Evolutionary conservation across 2,888 invertebrate species (phyloP), one percentile per base, ranked within the genome.

Genomic region (Portevinia maculata): DNA sequence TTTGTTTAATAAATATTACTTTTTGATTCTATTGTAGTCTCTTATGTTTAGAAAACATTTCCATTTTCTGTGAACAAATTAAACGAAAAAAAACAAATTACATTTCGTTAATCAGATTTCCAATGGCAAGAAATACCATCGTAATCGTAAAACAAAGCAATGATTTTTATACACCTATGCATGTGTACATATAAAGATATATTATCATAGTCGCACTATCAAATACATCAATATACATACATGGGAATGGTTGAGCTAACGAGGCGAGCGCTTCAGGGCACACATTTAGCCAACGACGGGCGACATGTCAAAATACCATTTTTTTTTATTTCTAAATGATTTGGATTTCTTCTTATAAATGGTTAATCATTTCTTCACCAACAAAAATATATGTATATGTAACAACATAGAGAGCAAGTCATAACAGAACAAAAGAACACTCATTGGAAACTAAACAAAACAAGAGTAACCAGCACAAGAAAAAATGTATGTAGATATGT

Each of bases 71-170:
- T 70, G 75, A 70, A 57, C 39, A 44, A 46, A 50, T 21, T 3
- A 30, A 39, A 55, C 44, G 44, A 62, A 62, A 62, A 52, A 59
- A 73, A 48, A 32, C 13, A 28, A 41, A 37, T 30, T 60, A 71
- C 60, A 71, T 64, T 74, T 69, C 60, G 62, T 75, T 81, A 81
- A 81, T 64, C 69, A 81, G 57, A 67, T 62, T 67, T 73, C 67
- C 73, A 79, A 79, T 79, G 60, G 79, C 34, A 50, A 41, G 74
- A 48, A 62, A 79, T 73, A 74, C 75, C 69, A 75, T 73, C 57
- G 74, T 75, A 75, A 75, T 73, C 57, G 74, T 75, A 75, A 81
- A 70, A 81, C 79, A 81, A 81, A 81, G 79, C 79, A 81, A 70
- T 75, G 52, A 50, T 69, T 69, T 73, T 69, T 69, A 62, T 75